phyloP scores from a whole-genome alignment of 2,888 invertebrate genomes.

The Nemapogon koenigi region DNA sequence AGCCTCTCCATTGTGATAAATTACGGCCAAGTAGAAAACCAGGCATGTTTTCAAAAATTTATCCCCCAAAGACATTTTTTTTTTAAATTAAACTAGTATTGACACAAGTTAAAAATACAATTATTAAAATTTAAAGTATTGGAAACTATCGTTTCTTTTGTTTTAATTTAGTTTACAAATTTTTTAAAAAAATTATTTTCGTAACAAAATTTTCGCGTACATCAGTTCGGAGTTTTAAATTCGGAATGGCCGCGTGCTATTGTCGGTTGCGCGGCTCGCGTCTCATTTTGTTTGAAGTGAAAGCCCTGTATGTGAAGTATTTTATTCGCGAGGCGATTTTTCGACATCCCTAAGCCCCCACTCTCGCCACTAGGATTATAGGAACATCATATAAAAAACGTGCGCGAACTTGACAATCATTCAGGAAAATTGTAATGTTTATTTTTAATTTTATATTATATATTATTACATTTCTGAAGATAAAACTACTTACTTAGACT shows the following conservation, averaged over 20 bases:
- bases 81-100: neutral
- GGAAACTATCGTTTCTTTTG: neutral
- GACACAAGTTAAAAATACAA: neutral
- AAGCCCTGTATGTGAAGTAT: constrained; percentile 49
- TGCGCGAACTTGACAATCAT: too few relatives aligned
- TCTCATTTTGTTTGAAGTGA: constrained; percentile 57
- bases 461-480: too few relatives aligned
- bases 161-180: neutral
- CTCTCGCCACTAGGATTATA: constrained; percentile 26
- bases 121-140: neutral
- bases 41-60: constrained; percentile 25
- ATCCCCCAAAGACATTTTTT: neutral
- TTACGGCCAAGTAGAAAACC: constrained; percentile 38
- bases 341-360: constrained; percentile 56
- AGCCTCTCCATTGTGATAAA: constrained; percentile 39
- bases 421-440: too few relatives aligned
- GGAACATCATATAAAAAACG: constrained; percentile 24
- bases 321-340: constrained; percentile 49
- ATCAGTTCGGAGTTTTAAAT: constrained; percentile 31
- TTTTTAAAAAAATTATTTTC: neutral
- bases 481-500: too few relatives aligned
- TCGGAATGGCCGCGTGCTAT: constrained; percentile 30
- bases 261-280: constrained; percentile 32
- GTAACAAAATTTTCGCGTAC: constrained; percentile 17
- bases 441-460: too few relatives aligned